Base-by-base conservation (phyloP, 1,140 invertebrate species). In the Brachionus calyciflorus region DNA sequence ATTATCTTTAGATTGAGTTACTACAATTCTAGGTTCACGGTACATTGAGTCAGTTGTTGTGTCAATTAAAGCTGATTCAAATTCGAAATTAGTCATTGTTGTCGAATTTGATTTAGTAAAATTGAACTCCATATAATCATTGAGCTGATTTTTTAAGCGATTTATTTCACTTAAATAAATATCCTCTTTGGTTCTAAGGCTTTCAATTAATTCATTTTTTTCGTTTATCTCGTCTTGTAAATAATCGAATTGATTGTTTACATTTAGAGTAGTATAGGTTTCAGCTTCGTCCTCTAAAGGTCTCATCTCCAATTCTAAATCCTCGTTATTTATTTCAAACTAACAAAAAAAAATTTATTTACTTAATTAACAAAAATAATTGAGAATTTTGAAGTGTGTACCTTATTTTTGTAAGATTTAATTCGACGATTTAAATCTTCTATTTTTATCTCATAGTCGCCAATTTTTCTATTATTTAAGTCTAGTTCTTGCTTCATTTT, bases 161-260 rank as follows among this genome's bases (percentile, higher is more conserved):
- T 37, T 40, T 44, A 65, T 65, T 65, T 65, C 60, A 19, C n/a
- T 14, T 12, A 65, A 21, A 44, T 65, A 65, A 7, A 41, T 21
- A 24, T 65, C 60, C 26, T 65, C 60, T 24, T 44, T 41, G 24
- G 19, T 19, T 65, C 19, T 41, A 9, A 44, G 44, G 14, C 7
- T 19, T 17, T 65, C 60, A 41, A 65, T 65, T 44, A 44, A 3
- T 44, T 65, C 41, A 1, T 44, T 41, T 65, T 65, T 65, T 65
- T 65, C 60, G 17, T 65, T 65, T 65, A 65, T 44, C 4, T 65
- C 60, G 21, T 65, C 33, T 14, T 41, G 41, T 24, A 65, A 37
- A 65, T 44, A 44, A 44, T 65, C 60, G 17, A 65, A 65, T 44
- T 37, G 55, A 60, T 60, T 60, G 55, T 60, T 60, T 60, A 60